Evolutionary conservation across 2,797 vertebrate genomes (phyloP), one percentile per base, ranked within the genome.

Genomic region (Dermochelys coriacea): DNA sequence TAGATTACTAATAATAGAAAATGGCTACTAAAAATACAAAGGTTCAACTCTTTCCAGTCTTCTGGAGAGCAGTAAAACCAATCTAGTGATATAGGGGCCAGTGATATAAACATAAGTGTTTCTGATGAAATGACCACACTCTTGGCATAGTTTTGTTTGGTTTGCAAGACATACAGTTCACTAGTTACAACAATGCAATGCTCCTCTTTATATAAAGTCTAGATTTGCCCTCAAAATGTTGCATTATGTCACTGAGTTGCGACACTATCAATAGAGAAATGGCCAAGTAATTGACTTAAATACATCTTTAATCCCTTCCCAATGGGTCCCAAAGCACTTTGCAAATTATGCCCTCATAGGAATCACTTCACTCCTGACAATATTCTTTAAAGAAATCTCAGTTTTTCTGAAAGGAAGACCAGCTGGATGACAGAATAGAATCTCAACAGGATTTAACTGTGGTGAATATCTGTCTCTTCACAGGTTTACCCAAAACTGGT

Each of bases 401-500:
- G 27, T 45, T 47, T 49, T 77, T 47, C 7, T 59, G 37, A 15
- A 91, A 34, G 37, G 74, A 77, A 77, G 57, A 82, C 83, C 29
- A 78, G 79, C 52, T 41, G 27, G 55, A 77, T 92, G 94, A 84
- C 57, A 82, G 27, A 82, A 74, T 37, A 71, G 71, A 29, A 49
- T 77, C 59, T 93, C 31, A 45, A 23, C 2, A 37, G 8, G 19
- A 47, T n/a, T 82, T 71, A 41, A 47, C 68, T 12, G 16, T 4
- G 12, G 86, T 84, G 81, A 84, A 84, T 54, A 52, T 91, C 54
- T 90, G 0, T 84, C 25, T 92, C 64, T 84, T 85, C 82, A 68
- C 94, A 99, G 99, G 97, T 98, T 96, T 98, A 97, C 98, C 86
- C 97, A 95, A 88, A 98, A 98, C 85, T 95, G 98, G 97, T 98